These are phyloP conservation scores for Cavia porcellus DNA, from an alignment of 2,113 vertebrate species.

Conservation along the genomic window DNA sequence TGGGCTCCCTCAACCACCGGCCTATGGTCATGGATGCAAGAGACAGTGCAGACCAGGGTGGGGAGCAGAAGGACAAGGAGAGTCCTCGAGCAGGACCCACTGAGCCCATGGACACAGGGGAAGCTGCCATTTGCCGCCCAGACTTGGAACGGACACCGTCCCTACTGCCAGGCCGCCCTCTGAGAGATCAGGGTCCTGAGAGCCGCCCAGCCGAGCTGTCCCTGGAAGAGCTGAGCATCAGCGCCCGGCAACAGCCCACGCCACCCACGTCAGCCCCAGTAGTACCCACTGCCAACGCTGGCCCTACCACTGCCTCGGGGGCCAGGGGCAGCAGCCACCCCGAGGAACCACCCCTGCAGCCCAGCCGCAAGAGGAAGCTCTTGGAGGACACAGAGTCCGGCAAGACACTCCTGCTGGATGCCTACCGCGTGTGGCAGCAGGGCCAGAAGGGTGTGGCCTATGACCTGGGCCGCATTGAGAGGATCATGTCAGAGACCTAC, in stretches of 20 bases:
- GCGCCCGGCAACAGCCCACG: conserved; percentile 88
- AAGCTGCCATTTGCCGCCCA: conserved; percentile 54
- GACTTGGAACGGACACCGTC: conserved; percentile 82
- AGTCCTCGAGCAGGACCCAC: conserved; percentile 82
- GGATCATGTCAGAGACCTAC: conserved; percentile 99
- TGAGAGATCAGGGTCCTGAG: conserved; percentile 89
- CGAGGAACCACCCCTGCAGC: conserved; percentile 87
- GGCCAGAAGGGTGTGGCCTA: conserved; percentile 98
- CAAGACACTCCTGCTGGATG: conserved; percentile 96
- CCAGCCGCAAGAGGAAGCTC: conserved; percentile 85
- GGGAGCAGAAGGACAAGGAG: conserved; percentile 85
- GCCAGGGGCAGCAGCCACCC: conserved; percentile 71
- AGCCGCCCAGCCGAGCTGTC: conserved; percentile 93
- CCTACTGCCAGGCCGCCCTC: conserved; percentile 71
- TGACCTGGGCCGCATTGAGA: conserved; percentile 96
- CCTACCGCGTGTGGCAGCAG: conserved; percentile 98
- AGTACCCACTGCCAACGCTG: not conserved
- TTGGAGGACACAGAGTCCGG: conserved; percentile 93
- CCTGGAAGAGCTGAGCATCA: conserved; percentile 97
- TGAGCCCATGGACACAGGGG: conserved; percentile 95
- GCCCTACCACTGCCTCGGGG: conserved; percentile 77
- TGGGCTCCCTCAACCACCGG: conserved; percentile 84
- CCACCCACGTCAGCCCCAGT: conserved; percentile 81
- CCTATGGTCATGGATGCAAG: conserved; percentile 85
- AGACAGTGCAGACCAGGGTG: conserved; percentile 85